Evolutionary conservation across 2,888 invertebrate genomes (phyloP).

Genomic region (Athalia cordata): DNA sequence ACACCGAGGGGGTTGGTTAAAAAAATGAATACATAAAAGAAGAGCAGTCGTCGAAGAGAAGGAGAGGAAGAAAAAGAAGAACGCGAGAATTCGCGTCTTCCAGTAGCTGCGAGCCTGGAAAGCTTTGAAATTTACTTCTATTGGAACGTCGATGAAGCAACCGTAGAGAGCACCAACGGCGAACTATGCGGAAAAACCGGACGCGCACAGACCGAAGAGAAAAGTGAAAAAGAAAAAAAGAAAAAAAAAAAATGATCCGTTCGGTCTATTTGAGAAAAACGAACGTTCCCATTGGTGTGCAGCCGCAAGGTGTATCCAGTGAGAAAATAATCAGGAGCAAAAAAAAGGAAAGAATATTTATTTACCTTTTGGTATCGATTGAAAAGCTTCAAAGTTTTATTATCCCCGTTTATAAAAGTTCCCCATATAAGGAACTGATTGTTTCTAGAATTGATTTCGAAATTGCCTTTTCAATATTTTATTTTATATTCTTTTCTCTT

Average conservation of each 20-base stretch:
- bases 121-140: constrained; percentile 20
- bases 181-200: constrained; percentile 35
- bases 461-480: too few species aligned
- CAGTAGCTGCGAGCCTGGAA: background rate
- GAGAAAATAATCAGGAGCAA: too few species aligned
- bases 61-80: background rate
- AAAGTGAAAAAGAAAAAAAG: constrained; percentile 1
- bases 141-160: background rate
- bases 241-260: background rate
- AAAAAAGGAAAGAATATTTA: too few species aligned
- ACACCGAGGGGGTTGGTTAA: background rate
- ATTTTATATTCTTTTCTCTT: too few species aligned
- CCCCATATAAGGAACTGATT: too few species aligned
- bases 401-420: too few species aligned
- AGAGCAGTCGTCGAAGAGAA: background rate
- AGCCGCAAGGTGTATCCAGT: too few species aligned
- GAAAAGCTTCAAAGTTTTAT: too few species aligned
- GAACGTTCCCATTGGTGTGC: too few species aligned
- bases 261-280: background rate
- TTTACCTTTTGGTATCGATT: too few species aligned
- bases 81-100: constrained; percentile 12
- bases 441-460: too few species aligned
- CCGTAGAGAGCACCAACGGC: background rate
- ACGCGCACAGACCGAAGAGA: constrained; percentile 1
- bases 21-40: constrained; percentile 2